These are phyloP conservation scores for Danio rerio DNA, from an alignment of 2,113 vertebrate genomes.

Conservation along the genomic window GRCz12tu NC_133178.1:19315001-19315500, in stretches of 20 bases:
- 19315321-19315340: slow-evolving; percentile 30
- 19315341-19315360: slow-evolving; percentile 29
- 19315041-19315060: slow-evolving; percentile 45
- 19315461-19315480: slow-evolving; percentile 21
- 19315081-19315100: slow-evolving; percentile 37
- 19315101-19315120: slow-evolving; percentile 38
- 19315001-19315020: not conserved
- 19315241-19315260: slow-evolving; percentile 44
- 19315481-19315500: not conserved
- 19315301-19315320: slow-evolving; percentile 5
- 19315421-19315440: slow-evolving; percentile 25
- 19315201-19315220: slow-evolving; percentile 56
- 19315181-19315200: slow-evolving; percentile 53
- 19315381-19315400: slow-evolving; percentile 42
- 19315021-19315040: slow-evolving; percentile 1
- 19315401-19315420: slow-evolving; percentile 16
- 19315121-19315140: slow-evolving; percentile 20
- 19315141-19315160: not conserved
- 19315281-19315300: not conserved
- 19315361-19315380: slow-evolving; percentile 39
- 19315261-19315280: slow-evolving; percentile 32
- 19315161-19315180: slow-evolving; percentile 12
- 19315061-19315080: slow-evolving; percentile 20
- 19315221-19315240: slow-evolving; percentile 48
- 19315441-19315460: slow-evolving; percentile 27